Base-by-base conservation (phyloP, 2,888 invertebrate genomes). In the Saturnia japonica region DNA sequence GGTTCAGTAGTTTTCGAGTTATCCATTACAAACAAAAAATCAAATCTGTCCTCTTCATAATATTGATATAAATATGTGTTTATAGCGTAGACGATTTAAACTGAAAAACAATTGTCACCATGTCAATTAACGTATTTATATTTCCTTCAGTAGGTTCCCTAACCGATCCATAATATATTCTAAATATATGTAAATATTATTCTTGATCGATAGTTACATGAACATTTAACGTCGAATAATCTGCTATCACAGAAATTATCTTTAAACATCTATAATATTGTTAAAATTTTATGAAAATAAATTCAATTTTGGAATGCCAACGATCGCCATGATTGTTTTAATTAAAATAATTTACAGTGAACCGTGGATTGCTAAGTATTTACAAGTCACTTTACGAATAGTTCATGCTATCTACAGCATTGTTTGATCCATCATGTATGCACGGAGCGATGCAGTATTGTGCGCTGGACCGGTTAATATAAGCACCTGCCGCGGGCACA, bases 401-500 rank as follows among this genome's bases (percentile, higher is more conserved):
- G 66, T 66, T 45, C 40, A 57, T 43, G 67, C 25, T 42, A 70
- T 28, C 51, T 69, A 67, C 51, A 40, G 40, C 64, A 70, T 68
- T 70, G 67, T 67, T 62, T 51, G 68, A 68, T 60, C 47, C 40
- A 40, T 69, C 14, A 47, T 68, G 25, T 60, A 45, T 22, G 60
- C 45, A 47, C 47, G 43, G 34, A 71, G 62, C 68, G 71, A 73
- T 75, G 76, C 80, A 73, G 77, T 78, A 80, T 77, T 80, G 80
- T 76, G 75, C 71, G 72, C 72, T 25, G 19, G 70, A 70, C 70
- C 70, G 70, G 70, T 70, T 70, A 66, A 42, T 43, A 28, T 19
- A 80, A 78, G 87, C 93, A 93, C 93, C 93, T 93, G 93, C 92
- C 91, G 81, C 78, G 81, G 92, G 93, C 93, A 92, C 93, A 93